Conservation (phyloP, 2,113 vertebrate species). For the Marmota flaviventris region DNA sequence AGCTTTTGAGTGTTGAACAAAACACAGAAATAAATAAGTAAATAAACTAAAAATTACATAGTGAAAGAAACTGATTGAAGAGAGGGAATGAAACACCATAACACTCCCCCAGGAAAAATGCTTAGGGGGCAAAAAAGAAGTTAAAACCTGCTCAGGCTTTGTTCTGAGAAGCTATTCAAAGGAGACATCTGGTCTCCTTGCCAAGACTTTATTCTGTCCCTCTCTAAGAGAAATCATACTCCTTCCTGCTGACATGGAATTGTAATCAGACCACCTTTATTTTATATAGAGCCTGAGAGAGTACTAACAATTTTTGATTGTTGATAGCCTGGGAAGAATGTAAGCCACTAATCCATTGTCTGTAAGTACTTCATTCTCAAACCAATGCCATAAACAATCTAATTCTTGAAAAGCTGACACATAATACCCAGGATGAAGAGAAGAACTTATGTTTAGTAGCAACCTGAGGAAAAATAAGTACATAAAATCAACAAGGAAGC, state of each 20-base stretch:
- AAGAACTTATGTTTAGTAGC: slow-evolving; percentile 69
- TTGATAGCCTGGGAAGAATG: slow-evolving; percentile 63
- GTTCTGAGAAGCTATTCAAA: slow-evolving; percentile 31
- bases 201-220: slow-evolving; percentile 26
- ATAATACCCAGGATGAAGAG: slow-evolving; percentile 53
- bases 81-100: background rate
- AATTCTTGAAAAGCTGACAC: slow-evolving; percentile 69
- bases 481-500: slow-evolving; percentile 82
- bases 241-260: slow-evolving; percentile 19
- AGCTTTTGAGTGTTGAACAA: background rate
- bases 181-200: slow-evolving; percentile 17
- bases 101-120: background rate
- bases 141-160: slow-evolving; percentile 10
- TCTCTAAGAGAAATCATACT: background rate
- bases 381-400: slow-evolving; percentile 69
- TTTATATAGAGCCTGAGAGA: slow-evolving; percentile 60
- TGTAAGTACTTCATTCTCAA: slow-evolving; percentile 69
- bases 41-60: slow-evolving; percentile 12
- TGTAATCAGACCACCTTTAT: slow-evolving; percentile 54
- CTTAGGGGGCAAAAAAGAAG: background rate
- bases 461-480: slow-evolving; percentile 84
- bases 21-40: background rate
- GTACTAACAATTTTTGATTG: slow-evolving; percentile 67
- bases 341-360: slow-evolving; percentile 72
- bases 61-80: background rate